Base-by-base conservation (phyloP, 2,113 vertebrate genomes). In the Oncorhynchus masou region DNA sequence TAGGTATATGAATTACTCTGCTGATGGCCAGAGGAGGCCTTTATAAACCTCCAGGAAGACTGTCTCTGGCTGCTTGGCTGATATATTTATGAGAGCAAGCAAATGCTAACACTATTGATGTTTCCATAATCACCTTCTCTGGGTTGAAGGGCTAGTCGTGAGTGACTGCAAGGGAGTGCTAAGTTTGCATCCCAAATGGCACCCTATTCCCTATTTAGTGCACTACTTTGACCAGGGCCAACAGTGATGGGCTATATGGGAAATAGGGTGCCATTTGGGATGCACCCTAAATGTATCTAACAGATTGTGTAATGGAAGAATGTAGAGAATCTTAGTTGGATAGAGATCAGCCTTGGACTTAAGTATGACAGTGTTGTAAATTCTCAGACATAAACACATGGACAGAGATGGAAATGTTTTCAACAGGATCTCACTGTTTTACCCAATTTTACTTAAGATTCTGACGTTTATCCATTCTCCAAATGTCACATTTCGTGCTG, bases 21-120 rank as follows among this genome's bases (percentile, higher is more conserved):
- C 19, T 19, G 48, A 60, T 70, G 22, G 27, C 31, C 29, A 11
- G 54, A 77, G 67, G 72, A 49, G 65, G 54, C 16, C 68, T 29
- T 29, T 45, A n/a, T 39, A 64, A 29, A 48, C 7, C 68, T n/a
- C 45, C 4, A 24, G 34, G 20, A 72, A 73, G 49, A 75, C 45
- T 19, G 64, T 13, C 66, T 70, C 7, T 9, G 75, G 72, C 77
- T 64, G 72, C 71, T 74, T 62, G 29, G 66, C 11, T 75, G 81
- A 84, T 70, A 27, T 77, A 78, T 84, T 85, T 85, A 83, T 11
- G 31, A 73, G 74, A 16, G 51, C 27, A 54, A 25, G 24, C 66
- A 48, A 54, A 69, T 79, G 39, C 71, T 78, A 80, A 82, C 68
- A 70, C 69, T 74, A 68, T 19, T 73, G 49, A 57, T 70, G 76